Evolutionary conservation across 1,140 invertebrate species (phyloP), one percentile per base, ranked within the genome.

Genomic region (Dendrolimus punctatus): DNA sequence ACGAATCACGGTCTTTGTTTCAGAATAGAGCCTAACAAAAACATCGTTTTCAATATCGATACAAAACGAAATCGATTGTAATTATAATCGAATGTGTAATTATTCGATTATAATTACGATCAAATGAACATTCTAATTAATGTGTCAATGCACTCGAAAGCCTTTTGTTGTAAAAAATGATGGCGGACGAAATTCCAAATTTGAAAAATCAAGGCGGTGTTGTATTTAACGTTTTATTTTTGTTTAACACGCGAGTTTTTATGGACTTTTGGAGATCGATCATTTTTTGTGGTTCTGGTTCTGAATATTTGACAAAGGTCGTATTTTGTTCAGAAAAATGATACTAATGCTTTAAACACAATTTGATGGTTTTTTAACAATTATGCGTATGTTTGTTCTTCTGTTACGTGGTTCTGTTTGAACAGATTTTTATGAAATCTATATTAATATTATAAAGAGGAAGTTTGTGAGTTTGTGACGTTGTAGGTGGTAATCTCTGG

Each of bases 1-100:
- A 85, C 78, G 80, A 83, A 83, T 83, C 81, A 81, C 53, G 40
- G 48, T 70, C 76, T 75, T 85, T 85, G 81, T 85, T 85, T 83
- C 80, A 79, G 41, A 76, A 57, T 66, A 68, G 73, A 60, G 57
- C 49, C 50, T 62, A 54, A 77, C 67, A 80, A 82, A 80, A 82
- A 81, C 71, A 71, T 62, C 50, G 71, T 79, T 76, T 80, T 76
- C 72, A 77, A 78, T 78, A 80, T 73, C 67, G 68, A 76, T 75
- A 65, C 60, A 47, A 43, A 52, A 41, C 38, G 49, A 46, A 53
- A 58, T 73, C 66, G 62, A 69, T 75, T 67, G 60, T 57, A 69
- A 68, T 71, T 38, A 63, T 80, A 73, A 76, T 74, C 23, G 23
- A 23, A 23, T 23, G 23, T 66, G 67, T 71, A 71, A 53, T 55